phyloP scores from a whole-genome alignment of 2,113 vertebrate genomes.

The Mus musculus region DNA sequence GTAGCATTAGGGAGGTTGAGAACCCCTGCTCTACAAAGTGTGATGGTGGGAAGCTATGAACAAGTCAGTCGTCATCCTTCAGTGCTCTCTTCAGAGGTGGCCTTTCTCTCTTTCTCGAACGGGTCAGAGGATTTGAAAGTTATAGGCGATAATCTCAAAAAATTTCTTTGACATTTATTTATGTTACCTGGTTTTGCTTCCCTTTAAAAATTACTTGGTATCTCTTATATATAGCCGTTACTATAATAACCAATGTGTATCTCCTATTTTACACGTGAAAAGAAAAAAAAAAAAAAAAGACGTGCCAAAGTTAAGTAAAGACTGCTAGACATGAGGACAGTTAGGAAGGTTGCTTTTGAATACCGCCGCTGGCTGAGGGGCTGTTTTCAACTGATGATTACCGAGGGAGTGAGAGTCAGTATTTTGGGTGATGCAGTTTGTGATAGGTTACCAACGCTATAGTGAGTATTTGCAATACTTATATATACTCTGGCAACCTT shows the following conservation, averaged over 20 bases:
- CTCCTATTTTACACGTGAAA: neutral
- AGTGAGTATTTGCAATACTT: no score
- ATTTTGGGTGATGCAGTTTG: neutral
- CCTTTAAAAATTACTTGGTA: slow-evolving; percentile 2
- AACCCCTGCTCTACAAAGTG: neutral
- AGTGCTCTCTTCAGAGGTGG: neutral
- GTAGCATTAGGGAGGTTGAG: neutral
- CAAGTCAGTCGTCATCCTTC: neutral
- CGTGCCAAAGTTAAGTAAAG: neutral
- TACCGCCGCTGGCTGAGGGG: neutral
- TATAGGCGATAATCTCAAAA: neutral
- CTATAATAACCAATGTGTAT: neutral
- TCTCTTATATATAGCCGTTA: neutral
- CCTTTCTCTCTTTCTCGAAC: neutral
- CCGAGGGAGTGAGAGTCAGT: neutral
- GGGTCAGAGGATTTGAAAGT: slow-evolving; percentile 16
- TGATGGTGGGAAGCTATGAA: neutral
- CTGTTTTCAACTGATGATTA: neutral
- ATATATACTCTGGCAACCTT: neutral
- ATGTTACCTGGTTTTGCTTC: neutral
- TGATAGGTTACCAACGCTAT: neutral
- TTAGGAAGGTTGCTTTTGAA: no score
- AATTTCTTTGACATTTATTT: slow-evolving; percentile 38
- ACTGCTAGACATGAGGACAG: neutral
- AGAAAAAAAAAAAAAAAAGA: neutral